Conservation (phyloP, 2,797 vertebrate species). For the Falco berigora region DNA sequence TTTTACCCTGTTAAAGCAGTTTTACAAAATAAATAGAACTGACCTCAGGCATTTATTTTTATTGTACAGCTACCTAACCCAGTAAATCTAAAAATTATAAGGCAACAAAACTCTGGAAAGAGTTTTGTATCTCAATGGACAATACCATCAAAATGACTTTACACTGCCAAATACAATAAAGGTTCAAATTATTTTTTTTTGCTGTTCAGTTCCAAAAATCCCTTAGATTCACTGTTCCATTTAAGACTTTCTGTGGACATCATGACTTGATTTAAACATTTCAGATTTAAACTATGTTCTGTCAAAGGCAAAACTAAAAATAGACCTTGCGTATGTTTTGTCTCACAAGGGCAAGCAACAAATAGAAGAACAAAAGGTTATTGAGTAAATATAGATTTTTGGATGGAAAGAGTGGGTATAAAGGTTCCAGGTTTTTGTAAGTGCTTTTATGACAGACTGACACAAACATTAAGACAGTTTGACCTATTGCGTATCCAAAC, state of each 20-base stretch:
- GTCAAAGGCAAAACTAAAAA: not conserved
- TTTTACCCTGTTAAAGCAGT: not conserved
- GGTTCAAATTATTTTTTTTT: not conserved
- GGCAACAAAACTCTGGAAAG: not conserved
- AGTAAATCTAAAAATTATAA: not conserved
- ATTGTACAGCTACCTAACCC: not conserved
- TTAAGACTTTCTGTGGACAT: not conserved
- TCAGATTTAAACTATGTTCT: not conserved
- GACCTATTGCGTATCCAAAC: not conserved
- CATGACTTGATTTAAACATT: not conserved
- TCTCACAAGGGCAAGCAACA: not conserved
- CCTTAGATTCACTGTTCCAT: not conserved
- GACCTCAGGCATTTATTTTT: slow-evolving; percentile 1
- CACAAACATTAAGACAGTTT: slow-evolving; percentile 47
- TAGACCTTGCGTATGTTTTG: not conserved
- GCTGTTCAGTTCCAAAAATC: not conserved
- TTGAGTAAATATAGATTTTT: slow-evolving; percentile 50
- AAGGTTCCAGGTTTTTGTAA: slow-evolving; percentile 22
- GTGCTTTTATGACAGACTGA: slow-evolving; percentile 28
- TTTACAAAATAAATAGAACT: not conserved
- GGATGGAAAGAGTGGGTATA: not conserved
- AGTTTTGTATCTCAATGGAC: not conserved
- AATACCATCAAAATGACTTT: not conserved
- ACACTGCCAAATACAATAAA: not conserved
- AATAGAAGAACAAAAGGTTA: slow-evolving; percentile 24